Conservation (phyloP, 35 echinoderm and acorn worm species). For the Nesometra sesokonis region DNA sequence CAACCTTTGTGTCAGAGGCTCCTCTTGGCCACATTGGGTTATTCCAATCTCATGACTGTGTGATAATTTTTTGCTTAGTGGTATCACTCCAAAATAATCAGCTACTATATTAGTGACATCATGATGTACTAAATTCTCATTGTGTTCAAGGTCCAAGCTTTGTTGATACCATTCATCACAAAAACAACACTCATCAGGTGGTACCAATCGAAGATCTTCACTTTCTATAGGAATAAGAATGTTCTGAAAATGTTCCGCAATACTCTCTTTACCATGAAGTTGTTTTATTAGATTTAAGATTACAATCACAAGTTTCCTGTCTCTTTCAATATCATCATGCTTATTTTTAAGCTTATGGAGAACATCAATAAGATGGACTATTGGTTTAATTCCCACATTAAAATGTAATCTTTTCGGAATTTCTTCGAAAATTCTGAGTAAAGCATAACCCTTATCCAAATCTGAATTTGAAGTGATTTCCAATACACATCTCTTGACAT, state of each 20-base stretch:
- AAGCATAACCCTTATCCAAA: not conserved
- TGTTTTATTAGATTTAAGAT: not conserved
- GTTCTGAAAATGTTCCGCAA: not conserved
- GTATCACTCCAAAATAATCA: not conserved
- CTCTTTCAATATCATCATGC: not conserved
- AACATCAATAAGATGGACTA: not conserved
- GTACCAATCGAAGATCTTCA: not conserved
- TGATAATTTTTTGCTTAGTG: not conserved
- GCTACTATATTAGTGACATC: not conserved
- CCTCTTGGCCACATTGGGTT: not conserved
- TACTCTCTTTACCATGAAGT: not conserved
- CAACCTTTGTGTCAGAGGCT: conserved; percentile 3
- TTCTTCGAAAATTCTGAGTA: not conserved
- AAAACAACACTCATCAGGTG: not conserved
- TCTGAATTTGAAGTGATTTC: not conserved
- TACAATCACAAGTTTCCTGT: not conserved
- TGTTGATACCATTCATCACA: not conserved
- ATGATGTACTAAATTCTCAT: not conserved
- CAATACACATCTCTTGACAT: not conserved
- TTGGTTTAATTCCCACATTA: not conserved
- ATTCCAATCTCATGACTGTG: not conserved
- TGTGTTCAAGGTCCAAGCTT: not conserved
- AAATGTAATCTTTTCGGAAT: conserved; percentile 1
- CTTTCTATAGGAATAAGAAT: not conserved
- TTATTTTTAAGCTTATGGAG: not conserved